Evolutionary conservation across 1,140 invertebrate species (phyloP).

Genomic region (Whitmania pigra): DNA sequence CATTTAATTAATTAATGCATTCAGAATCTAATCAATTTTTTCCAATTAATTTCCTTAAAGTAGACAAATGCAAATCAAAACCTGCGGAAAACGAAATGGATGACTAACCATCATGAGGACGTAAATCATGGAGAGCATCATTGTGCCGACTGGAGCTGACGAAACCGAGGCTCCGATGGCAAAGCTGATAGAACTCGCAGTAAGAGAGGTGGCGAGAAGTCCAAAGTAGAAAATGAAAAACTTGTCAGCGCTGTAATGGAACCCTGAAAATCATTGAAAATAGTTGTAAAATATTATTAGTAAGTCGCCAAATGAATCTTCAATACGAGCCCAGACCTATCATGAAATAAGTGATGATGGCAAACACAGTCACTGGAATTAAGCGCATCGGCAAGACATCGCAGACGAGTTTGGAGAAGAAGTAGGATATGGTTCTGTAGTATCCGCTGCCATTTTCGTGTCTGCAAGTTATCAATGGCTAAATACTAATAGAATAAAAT

Average conservation of each 20-base stretch:
- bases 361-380: constrained; percentile 34
- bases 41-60: too few species aligned
- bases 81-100: not conserved
- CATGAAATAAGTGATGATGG: constrained; percentile 37
- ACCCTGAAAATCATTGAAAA: constrained; percentile 29
- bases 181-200: constrained; percentile 35
- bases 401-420: constrained; percentile 38
- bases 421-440: constrained; percentile 39
- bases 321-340: constrained; percentile 31
- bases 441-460: constrained; percentile 42
- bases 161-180: constrained; percentile 33
- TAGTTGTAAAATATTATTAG: not conserved
- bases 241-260: constrained; percentile 28
- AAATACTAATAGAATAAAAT: not conserved
- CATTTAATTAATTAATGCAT: too few species aligned
- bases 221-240: constrained; percentile 36
- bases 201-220: constrained; percentile 32
- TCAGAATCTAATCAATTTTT: too few species aligned
- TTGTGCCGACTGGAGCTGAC: constrained; percentile 36
- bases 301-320: not conserved
- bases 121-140: constrained; percentile 33
- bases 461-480: constrained; percentile 25
- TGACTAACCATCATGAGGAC: constrained; percentile 41
- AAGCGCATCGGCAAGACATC: constrained; percentile 39
- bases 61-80: not conserved